phyloP scores from a whole-genome alignment of 2,113 vertebrate genomes.

The Coreoperca whiteheadi region DNA sequence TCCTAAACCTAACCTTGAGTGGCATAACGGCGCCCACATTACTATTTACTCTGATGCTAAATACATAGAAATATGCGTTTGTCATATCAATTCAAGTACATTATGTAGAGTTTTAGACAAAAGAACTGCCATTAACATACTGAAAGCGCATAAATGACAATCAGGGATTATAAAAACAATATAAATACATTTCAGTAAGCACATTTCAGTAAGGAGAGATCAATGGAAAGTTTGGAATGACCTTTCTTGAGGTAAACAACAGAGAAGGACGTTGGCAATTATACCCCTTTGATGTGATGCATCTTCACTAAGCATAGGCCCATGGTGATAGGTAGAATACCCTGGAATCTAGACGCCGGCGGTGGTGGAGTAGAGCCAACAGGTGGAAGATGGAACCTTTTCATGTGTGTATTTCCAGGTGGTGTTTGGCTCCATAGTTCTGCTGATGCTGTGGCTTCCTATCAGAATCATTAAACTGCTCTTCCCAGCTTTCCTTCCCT shows the following conservation, averaged over 20 bases:
- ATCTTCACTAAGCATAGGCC: neutral
- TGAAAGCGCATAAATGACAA: neutral
- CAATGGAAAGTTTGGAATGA: neutral
- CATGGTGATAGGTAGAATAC: neutral
- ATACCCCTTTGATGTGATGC: neutral
- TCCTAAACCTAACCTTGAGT: neutral
- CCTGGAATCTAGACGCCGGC: neutral
- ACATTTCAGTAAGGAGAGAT: neutral
- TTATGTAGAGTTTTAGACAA: neutral
- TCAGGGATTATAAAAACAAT: neutral
- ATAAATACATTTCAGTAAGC: too few relatives aligned
- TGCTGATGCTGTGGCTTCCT: constrained; percentile 98
- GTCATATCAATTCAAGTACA: neutral
- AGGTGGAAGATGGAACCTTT: neutral
- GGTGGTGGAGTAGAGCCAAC: neutral
- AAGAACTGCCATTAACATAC: neutral
- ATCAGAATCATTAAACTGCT: constrained; percentile 94
- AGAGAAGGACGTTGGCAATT: neutral
- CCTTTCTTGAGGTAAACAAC: neutral
- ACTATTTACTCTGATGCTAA: neutral
- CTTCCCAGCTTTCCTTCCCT: constrained; percentile 93
- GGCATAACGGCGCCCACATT: neutral
- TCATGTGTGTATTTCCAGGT: constrained; percentile 82
- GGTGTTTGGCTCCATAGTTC: constrained; percentile 97
- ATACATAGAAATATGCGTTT: neutral